phyloP scores from a whole-genome alignment of 1,140 invertebrate genomes.

The Drosophila baimaii region DNA sequence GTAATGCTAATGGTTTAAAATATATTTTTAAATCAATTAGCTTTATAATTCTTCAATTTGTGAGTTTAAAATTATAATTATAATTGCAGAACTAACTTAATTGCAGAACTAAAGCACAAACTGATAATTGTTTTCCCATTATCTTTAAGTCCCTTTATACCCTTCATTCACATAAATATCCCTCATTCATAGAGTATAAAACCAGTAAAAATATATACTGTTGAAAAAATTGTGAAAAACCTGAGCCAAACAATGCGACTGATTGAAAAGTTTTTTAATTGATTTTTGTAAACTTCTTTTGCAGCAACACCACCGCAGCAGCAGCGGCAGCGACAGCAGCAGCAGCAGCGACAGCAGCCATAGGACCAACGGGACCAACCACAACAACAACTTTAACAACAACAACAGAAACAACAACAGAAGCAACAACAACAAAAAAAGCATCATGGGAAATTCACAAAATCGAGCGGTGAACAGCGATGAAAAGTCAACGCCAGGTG shows the following conservation, averaged over 20 bases:
- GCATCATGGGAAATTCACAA: slow-evolving; percentile 66
- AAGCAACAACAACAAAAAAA: neutral
- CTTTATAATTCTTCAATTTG: neutral
- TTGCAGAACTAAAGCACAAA: too few relatives aligned
- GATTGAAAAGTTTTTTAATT: slow-evolving; percentile 84
- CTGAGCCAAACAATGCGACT: slow-evolving; percentile 74
- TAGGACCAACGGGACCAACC: slow-evolving; percentile 1
- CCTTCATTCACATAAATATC: neutral
- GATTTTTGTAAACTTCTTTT: slow-evolving; percentile 79
- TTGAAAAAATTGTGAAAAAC: slow-evolving; percentile 40
- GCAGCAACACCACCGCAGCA: slow-evolving; percentile 25
- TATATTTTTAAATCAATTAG: too few relatives aligned
- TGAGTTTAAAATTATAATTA: neutral
- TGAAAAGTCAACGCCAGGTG: slow-evolving; percentile 59
- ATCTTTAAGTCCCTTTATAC: neutral
- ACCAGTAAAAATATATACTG: slow-evolving; percentile 13
- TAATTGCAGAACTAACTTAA: neutral
- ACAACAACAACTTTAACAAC: slow-evolving; percentile 7
- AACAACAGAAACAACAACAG: slow-evolving; percentile 5
- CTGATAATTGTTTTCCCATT: neutral
- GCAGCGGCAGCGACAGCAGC: neutral
- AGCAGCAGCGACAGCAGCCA: neutral
- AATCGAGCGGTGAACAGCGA: slow-evolving; percentile 49
- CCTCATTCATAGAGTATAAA: slow-evolving; percentile 13
- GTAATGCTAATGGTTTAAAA: too few relatives aligned